Base-by-base conservation (phyloP, 1,140 invertebrate genomes). In the Eupeodes corollae region DNA sequence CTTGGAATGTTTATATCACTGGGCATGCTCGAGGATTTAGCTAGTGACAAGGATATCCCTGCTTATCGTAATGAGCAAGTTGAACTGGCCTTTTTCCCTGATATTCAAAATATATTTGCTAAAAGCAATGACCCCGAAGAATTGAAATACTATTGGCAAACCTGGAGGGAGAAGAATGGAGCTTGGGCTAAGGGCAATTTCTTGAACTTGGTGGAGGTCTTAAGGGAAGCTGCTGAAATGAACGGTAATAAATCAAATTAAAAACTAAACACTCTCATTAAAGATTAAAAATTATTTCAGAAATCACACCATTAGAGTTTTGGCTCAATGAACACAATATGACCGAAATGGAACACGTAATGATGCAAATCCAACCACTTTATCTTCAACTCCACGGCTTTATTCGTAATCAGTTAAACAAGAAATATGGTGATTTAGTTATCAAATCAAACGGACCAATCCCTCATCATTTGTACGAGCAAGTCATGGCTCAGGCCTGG, bases 351-450 rank as follows among this genome's bases (percentile, higher is more conserved):
- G 70, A 70, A 2, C 68, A 69, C 43, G 60, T 74, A 3, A 75
- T 75, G 74, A 56, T 65, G 10, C 58, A 91, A 57, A 61, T 95
- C 6, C 79, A 78, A 49, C 90, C 90, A 0, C 66, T 94, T 1
- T 95, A 94, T 60, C 61, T 85, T 44, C 79, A 94, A 65, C 59
- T 96, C 0, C 92, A 96, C 56, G 84, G 88, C 0, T 95, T 92
- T 56, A 84, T 93, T 0, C 73, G 90, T 26, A 72, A 76, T 19
- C 77, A 82, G 46, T 70, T 96, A 13, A 70, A 78, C 11, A 70
- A 80, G 56, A 79, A 81, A 56, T 89, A 89, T 57, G 86, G 86
- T 0, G 75, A 77, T 11, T 63, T 77, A 10, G 67, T 86, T 2
- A 69, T 86, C 1, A 74, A 77, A 5, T 74, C 74, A 6, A 76